A percentile compares a stretch with the other conserved stretches of the same genome.
Evolutionary conservation across 2,113 vertebrate genomes (phyloP).

Genomic region (Rhagologus leucostigma): DNA sequence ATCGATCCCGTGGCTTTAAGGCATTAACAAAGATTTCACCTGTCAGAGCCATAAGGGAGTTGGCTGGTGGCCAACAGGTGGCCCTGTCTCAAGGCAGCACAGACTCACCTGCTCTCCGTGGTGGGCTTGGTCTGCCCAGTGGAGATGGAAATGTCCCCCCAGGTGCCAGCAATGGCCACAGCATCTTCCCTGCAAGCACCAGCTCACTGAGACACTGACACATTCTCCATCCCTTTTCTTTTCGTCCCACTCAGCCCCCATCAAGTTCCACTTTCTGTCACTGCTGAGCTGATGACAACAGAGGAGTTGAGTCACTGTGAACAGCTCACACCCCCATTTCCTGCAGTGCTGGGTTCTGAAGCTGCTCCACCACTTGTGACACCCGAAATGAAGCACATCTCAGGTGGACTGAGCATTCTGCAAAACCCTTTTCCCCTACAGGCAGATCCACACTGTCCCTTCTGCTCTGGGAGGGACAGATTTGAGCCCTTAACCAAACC

Average conservation of each 20-base stretch:
- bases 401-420: neutral
- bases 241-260: neutral
- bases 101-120: rapidly evolving
- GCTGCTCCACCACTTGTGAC: neutral
- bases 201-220: neutral
- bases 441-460: rapidly evolving
- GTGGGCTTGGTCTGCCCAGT: neutral
- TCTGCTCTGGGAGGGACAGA: neutral
- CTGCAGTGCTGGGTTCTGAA: neutral
- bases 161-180: neutral
- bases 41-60: neutral
- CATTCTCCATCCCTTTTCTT: neutral
- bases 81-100: neutral
- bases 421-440: neutral
- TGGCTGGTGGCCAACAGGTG: neutral
- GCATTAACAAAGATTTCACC: neutral
- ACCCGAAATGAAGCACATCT: neutral
- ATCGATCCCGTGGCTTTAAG: neutral
- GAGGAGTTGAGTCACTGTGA: neutral
- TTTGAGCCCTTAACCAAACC: neutral
- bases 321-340: neutral
- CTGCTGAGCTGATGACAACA: neutral
- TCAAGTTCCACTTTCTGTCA: neutral
- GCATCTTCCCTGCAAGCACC: neutral
- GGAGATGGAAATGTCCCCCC: neutral